Evolutionary conservation across 2,888 invertebrate species (phyloP).

Genomic region (Lasioglossum zephyrum): DNA sequence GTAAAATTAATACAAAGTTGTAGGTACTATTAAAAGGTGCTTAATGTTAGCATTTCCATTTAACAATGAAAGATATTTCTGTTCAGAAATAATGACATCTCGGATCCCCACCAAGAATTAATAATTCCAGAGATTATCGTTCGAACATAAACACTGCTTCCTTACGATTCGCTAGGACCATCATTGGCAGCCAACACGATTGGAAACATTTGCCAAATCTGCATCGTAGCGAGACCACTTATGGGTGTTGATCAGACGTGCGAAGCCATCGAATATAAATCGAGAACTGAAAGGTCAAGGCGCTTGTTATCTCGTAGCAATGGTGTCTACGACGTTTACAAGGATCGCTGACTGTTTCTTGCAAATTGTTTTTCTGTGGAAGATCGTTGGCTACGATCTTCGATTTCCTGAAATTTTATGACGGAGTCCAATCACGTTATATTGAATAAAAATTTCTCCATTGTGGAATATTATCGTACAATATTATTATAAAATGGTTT

Average conservation of each 20-base stretch:
- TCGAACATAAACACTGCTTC: neutral
- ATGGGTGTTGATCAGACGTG: neutral
- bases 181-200: neutral
- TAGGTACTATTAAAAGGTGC: neutral
- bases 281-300: conserved; percentile 68
- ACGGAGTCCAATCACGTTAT: too few relatives aligned
- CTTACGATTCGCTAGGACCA: neutral
- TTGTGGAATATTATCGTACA: too few relatives aligned
- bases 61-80: too few relatives aligned
- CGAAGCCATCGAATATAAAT: conserved; percentile 43
- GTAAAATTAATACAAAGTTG: neutral
- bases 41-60: too few relatives aligned
- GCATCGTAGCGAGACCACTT: neutral
- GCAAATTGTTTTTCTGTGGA: neutral
- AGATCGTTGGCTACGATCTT: neutral
- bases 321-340: conserved; percentile 57
- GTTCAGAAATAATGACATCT: too few relatives aligned
- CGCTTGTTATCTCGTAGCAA: conserved; percentile 54
- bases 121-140: neutral
- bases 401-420: neutral
- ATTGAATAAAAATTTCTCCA: too few relatives aligned
- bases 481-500: too few relatives aligned
- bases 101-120: neutral
- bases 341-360: conserved; percentile 40
- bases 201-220: conserved; percentile 24